phyloP scores from a whole-genome alignment of 2,113 vertebrate genomes.

The Ammodytes dubius region DNA sequence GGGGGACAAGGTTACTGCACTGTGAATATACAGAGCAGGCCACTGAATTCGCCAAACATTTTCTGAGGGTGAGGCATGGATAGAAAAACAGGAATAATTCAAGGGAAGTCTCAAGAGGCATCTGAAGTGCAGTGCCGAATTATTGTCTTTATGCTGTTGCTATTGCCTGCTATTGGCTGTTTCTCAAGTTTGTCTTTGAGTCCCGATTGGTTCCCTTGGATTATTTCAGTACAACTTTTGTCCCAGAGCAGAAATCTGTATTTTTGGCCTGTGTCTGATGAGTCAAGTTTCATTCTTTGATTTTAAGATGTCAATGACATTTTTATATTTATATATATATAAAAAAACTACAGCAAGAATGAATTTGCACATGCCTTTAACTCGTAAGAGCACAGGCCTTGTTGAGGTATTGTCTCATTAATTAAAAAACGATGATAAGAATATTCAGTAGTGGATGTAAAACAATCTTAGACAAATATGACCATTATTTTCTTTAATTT shows the following conservation, averaged over 20 bases:
- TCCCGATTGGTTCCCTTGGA: constrained; percentile 6
- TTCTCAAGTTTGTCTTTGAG: neutral
- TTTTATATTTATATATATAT: neutral
- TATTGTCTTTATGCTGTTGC: neutral
- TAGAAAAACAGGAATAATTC: constrained; percentile 32
- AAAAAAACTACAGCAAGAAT: neutral
- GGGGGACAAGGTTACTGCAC: constrained; percentile 46
- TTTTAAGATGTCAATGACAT: neutral
- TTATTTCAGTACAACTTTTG: neutral
- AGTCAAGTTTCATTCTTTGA: neutral
- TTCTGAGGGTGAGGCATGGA: neutral
- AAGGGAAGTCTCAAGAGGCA: neutral
- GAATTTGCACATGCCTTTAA: neutral
- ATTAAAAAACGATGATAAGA: neutral
- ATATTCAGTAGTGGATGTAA: neutral
- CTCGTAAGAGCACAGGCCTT: neutral
- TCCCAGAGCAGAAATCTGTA: too few species aligned
- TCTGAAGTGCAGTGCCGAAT: constrained; percentile 8
- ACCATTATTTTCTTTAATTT: neutral
- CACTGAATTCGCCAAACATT: constrained; percentile 5
- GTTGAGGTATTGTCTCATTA: neutral
- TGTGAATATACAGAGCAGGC: constrained; percentile 40
- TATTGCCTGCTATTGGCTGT: neutral
- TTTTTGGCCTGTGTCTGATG: too few species aligned
- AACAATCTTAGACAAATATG: neutral